phyloP scores from a whole-genome alignment of 2,113 vertebrate species.

The Prinia subflava region DNA sequence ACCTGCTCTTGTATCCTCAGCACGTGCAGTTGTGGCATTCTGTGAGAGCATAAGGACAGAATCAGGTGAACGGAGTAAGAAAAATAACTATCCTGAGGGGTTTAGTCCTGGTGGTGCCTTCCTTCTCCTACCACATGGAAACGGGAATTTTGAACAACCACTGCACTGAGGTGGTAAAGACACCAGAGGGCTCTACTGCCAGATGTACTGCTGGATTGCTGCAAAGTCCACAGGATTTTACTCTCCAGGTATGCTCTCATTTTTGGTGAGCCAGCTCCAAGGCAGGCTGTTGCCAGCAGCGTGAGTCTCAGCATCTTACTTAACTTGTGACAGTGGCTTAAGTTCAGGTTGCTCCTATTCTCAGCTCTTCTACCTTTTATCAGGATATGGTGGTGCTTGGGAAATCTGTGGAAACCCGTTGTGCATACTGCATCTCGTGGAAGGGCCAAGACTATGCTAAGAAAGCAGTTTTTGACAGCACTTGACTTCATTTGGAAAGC shows the following conservation, averaged over 20 bases:
- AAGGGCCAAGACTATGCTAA: neutral
- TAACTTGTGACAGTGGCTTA: neutral
- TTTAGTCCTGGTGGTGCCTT: neutral
- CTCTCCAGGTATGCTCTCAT: neutral
- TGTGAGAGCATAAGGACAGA: neutral
- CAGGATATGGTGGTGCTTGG: neutral
- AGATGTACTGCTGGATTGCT: neutral
- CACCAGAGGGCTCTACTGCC: constrained; percentile 44
- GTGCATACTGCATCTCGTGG: neutral
- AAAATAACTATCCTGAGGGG: neutral
- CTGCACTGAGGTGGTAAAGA: constrained; percentile 6
- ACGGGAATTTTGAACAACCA: neutral
- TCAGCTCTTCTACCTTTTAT: neutral
- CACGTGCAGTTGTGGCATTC: fast-evolving
- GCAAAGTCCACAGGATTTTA: neutral
- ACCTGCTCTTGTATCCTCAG: fast-evolving
- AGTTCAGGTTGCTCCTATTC: neutral
- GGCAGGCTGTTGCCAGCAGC: neutral
- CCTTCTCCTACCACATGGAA: neutral
- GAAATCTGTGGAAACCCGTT: neutral
- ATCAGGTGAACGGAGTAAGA: neutral
- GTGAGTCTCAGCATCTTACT: neutral
- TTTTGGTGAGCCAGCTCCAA: neutral
- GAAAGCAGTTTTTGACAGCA: neutral
- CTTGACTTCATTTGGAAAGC: neutral